Base-by-base conservation (phyloP, 1,140 invertebrate genomes). In the Drosophila subobscura region DNA sequence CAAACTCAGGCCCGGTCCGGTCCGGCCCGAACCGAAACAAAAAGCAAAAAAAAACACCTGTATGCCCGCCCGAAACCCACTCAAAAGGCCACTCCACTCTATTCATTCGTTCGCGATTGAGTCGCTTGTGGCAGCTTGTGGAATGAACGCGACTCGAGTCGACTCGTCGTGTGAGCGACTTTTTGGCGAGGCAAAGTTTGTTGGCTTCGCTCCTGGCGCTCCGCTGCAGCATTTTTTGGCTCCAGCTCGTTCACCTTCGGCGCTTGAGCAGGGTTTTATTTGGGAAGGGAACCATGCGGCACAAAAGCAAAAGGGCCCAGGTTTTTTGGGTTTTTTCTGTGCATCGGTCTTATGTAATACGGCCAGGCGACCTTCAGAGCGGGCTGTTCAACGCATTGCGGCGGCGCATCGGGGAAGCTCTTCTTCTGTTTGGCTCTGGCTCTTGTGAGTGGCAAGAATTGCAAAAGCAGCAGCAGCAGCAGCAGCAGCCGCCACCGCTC, bases 171-270 rank as follows among this genome's bases (percentile, higher is more conserved):
- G 61, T 56, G 70, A 59, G 51, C 44, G 40, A 33, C 14, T 46
- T 60, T 46, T 41, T 57, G 33, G 45, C 55, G 45, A 46, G 50
- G 25, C 58, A 75, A 53, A 84, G 79, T 85, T 86, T 86, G 73
- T 81, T 85, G 77, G 73, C 81, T 85, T 80, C 77, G 72, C 63
- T 86, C 77, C 84, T 80, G 61, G 55, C 51, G 40, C 42, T 41
- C 40, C 44, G 65, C 45, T 41, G 33, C 53, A 68, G 51, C 25
- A 41, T 50, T 50, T 37, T 37, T n/a, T 2, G 25, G 56, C 54
- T 37, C 40, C 42, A 76, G 72, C 78, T 73, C 37, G 83, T 78
- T 85, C 81, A 86, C 81, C 81, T 85, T 85, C 81, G 72, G 57
- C 57, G 53, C 64, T 64, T 54, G 41, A 41, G 40, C 25, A 33